Base-by-base conservation (phyloP, 2,797 vertebrate genomes). In the Echeneis naucrates region DNA sequence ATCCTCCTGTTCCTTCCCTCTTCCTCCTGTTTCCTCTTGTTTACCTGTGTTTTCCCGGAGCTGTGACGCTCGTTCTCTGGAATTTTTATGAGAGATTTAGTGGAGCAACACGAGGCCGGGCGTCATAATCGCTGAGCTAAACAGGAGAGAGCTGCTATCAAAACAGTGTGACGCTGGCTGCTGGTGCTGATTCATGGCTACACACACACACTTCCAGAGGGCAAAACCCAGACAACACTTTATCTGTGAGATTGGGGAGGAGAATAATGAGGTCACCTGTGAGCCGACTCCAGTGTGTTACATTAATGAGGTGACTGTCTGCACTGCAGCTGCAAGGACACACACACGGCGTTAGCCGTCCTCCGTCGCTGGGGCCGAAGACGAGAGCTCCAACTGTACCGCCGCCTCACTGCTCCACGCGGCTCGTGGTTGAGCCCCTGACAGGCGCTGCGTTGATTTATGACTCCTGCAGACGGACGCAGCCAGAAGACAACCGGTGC, bases 401-500 rank as follows among this genome's bases (percentile, higher is more conserved):
- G 8, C 56, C 13, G 63, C 78, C 74, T 74, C 54, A 35, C 54
- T 78, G 75, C 68, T 54, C 63, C 57, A 73, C 72, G 40, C 85
- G 26, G 81, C 85, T 85, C 80, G 73, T 72, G 91, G 90, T 89
- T 81, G 91, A 90, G 80, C 72, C 84, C 76, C 77, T 91, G 95
- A 77, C 92, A 86, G 30, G 81, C 78, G 8, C 85, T 75, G 70
- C 67, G 21, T 82, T 88, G 88, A 93, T 95, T 95, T 94, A 93
- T 87, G 89, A 92, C 84, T 85, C 88, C 87, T 75, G 86, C 88
- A 81, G 90, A 88, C 89, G 92, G 89, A 87, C 89, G 75, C 87
- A 76, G 84, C 76, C 89, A 85, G 86, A 86, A 91, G 92, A 92
- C 90, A 81, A 4, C 76, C 50, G 45, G 56, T 48, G 76, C 71